phyloP scores from a whole-genome alignment of 2,113 vertebrate species.

The Porphyrio hochstetteri region DNA sequence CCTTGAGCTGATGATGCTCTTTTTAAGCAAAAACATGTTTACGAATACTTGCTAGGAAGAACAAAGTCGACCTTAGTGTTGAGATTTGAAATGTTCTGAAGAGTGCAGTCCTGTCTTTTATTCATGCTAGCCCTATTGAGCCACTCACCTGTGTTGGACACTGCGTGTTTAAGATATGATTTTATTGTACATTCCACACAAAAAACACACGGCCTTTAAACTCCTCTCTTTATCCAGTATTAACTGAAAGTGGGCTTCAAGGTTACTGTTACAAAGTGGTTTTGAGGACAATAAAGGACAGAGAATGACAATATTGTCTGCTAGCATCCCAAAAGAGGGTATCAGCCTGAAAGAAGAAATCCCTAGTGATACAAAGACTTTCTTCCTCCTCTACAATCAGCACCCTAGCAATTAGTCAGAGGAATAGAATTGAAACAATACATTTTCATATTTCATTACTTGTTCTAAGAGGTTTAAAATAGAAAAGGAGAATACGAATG shows the following conservation, averaged over 20 bases:
- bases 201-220: not conserved
- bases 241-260: not conserved
- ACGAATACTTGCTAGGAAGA: not conserved
- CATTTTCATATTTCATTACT: not conserved
- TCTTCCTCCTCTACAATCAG: not conserved
- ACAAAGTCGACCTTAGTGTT: accelerated
- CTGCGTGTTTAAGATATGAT: not conserved
- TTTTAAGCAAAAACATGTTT: not conserved
- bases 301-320: not conserved
- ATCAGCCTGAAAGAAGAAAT: not conserved
- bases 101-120: not conserved
- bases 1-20: not conserved
- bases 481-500: not conserved
- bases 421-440: not conserved
- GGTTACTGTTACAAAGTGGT: not conserved
- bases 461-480: not conserved
- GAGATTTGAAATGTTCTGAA: not conserved
- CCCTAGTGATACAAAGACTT: not conserved
- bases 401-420: not conserved
- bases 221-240: not conserved
- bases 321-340: not conserved
- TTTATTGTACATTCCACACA: not conserved
- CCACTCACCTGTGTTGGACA: not conserved
- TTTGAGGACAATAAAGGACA: not conserved
- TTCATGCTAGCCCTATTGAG: accelerated